Evolutionary conservation across 2,113 vertebrate species (phyloP).

Genomic region (Tyto alba): DNA sequence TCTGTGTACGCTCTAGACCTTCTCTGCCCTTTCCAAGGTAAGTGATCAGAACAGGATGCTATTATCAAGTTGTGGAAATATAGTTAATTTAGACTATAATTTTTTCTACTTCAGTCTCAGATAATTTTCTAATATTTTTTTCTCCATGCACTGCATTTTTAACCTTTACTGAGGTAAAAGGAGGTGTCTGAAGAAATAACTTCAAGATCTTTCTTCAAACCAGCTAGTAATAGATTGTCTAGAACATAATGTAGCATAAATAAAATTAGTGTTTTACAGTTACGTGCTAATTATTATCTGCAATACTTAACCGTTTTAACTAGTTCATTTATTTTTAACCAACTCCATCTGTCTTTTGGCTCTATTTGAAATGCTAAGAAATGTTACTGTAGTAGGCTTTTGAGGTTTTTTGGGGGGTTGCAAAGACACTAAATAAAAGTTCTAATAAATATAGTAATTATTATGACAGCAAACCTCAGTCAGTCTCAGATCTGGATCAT

Average conservation of each 20-base stretch:
- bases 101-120: background rate
- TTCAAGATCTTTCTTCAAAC: background rate
- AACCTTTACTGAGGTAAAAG: background rate
- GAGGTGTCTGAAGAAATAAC: background rate
- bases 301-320: background rate
- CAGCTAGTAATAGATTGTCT: background rate
- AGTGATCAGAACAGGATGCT: background rate
- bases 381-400: background rate
- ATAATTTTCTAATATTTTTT: background rate
- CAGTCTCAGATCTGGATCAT: background rate
- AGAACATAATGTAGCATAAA: background rate
- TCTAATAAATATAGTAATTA: background rate
- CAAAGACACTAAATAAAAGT: background rate
- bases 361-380: background rate
- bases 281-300: background rate
- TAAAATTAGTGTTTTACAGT: background rate
- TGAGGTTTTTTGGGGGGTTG: background rate
- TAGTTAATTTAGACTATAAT: background rate
- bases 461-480: background rate
- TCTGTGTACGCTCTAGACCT: background rate
- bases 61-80: background rate
- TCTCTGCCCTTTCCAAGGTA: background rate
- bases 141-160: background rate
- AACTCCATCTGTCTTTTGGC: background rate
- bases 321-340: background rate